Evolutionary conservation across 1,140 invertebrate species (phyloP).

Genomic region (Ceratoteleas bidentatus): DNA sequence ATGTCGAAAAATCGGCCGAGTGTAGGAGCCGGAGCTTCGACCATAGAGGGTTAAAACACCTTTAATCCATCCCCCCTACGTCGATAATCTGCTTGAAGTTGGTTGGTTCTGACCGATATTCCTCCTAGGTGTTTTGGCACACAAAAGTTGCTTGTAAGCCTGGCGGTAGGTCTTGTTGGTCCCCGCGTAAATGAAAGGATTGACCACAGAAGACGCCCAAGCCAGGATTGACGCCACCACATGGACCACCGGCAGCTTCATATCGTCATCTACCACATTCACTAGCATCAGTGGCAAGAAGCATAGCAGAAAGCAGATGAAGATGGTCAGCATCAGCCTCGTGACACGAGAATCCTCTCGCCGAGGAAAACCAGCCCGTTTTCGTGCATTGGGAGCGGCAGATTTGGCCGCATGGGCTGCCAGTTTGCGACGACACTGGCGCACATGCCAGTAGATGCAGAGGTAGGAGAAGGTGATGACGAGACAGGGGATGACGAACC

Average conservation of each 20-base stretch:
- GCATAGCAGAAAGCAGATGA: constrained; percentile 90
- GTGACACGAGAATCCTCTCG: constrained; percentile 90
- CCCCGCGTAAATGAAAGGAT: constrained; percentile 93
- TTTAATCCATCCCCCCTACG: constrained; percentile 18
- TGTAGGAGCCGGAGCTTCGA: no score
- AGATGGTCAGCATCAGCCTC: constrained; percentile 92
- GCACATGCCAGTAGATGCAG: constrained; percentile 91
- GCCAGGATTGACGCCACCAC: constrained; percentile 90
- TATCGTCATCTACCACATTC: constrained; percentile 90
- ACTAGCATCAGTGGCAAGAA: constrained; percentile 93
- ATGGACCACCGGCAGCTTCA: constrained; percentile 87
- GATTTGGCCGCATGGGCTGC: constrained; percentile 83
- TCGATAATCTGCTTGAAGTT: constrained; percentile 77
- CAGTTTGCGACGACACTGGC: constrained; percentile 86
- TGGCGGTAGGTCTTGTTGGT: constrained; percentile 91
- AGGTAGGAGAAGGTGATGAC: constrained; percentile 92
- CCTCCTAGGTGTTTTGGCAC: constrained; percentile 67
- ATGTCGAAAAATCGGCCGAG: no score
- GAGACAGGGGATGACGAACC: constrained; percentile 90
- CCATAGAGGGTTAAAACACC: no score
- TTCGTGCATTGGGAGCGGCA: constrained; percentile 76
- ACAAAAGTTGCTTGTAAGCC: constrained; percentile 87
- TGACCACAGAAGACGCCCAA: constrained; percentile 93
- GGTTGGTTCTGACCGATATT: constrained; percentile 49
- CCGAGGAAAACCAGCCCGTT: constrained; percentile 75